Base-by-base conservation (phyloP, 2,797 vertebrate species). In the Harpagifer antarcticus region DNA sequence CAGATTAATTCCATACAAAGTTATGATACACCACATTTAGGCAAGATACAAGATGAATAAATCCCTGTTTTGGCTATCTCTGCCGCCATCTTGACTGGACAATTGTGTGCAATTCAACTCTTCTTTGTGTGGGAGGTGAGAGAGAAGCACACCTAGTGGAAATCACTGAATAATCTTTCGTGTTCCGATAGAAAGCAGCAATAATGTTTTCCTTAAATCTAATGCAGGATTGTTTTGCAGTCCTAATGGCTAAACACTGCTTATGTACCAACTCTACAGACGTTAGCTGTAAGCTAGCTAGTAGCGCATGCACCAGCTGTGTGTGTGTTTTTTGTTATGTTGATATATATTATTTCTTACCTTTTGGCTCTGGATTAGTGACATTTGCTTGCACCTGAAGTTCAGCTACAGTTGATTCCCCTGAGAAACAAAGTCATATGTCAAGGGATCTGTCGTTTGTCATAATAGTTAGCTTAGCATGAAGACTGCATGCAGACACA, bases 391-490 rank as follows among this genome's bases (percentile, higher is more conserved):
- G 69, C 33, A 68, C 37, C 40, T 43, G 61, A 48, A 44, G 60
- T 56, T 84, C 59, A 2, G 0, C 23, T 8, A 16, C 12, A 20
- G 19, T 6, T 66, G 72, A 3, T 19, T 77, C 52, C 11, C 4
- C 89, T 91, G 71, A 65, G 47, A 71, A 56, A 73, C 3, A 79
- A 64, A 66, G 12, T 74, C 6, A 55, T 3, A 44, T 10, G 31
- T 55, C 33, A 55, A 61, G 9, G 17, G 15, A 20, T 81, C 19
- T 57, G 14, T 65, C n/a, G 33, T 3, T 37, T 9, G 33, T 37
- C 33, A 37, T 37, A 37, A 31, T 42, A 10, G 1, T n/a, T 70
- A 43, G 20, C 48, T 47, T 62, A 56, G 43, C 31, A 14, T 62
- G n/a, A 47, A 47, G 31, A 33, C 33, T 9, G 33, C 33, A 37